phyloP scores from a whole-genome alignment of 2,888 invertebrate genomes.

The Phaedon cochleariae region DNA sequence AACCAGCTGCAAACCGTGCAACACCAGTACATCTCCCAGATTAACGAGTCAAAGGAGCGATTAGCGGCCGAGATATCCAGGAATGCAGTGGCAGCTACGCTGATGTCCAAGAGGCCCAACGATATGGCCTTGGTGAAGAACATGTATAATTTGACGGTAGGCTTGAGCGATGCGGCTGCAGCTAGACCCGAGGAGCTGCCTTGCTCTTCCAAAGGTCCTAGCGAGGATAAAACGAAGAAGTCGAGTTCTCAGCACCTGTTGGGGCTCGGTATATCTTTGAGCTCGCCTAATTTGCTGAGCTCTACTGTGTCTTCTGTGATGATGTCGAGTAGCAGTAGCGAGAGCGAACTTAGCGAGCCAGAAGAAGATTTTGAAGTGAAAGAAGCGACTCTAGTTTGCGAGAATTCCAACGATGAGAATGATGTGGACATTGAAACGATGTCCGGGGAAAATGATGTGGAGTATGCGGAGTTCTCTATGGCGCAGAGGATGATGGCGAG shows the following conservation, averaged over 20 bases:
- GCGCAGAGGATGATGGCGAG: too few species aligned
- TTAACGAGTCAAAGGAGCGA: constrained; percentile 86
- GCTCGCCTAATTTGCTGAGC: constrained; percentile 60
- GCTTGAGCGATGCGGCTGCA: too few species aligned
- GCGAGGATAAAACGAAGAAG: constrained; percentile 44
- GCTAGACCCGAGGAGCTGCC: too few species aligned
- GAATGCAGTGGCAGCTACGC: constrained; percentile 69
- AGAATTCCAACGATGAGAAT: constrained; percentile 82
- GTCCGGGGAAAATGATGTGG: constrained; percentile 81
- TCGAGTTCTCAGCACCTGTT: too few species aligned
- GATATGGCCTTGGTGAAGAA: too few species aligned
- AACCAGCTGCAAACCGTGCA: constrained; percentile 83
- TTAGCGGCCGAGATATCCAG: constrained; percentile 75
- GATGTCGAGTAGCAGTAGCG: constrained; percentile 60
- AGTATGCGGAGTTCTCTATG: constrained; percentile 68
- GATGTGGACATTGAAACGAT: constrained; percentile 88
- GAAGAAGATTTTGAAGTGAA: too few species aligned
- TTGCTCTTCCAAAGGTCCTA: too few species aligned
- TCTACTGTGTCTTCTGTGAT: constrained; percentile 53
- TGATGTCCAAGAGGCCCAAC: too few species aligned
- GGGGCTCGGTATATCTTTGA: constrained; percentile 58
- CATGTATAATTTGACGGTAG: too few species aligned
- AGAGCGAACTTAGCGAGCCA: constrained; percentile 68
- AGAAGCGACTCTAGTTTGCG: constrained; percentile 65
- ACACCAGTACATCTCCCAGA: constrained; percentile 81